Base-by-base conservation (phyloP, 2,888 invertebrate genomes). In the Dioctria linearis region DNA sequence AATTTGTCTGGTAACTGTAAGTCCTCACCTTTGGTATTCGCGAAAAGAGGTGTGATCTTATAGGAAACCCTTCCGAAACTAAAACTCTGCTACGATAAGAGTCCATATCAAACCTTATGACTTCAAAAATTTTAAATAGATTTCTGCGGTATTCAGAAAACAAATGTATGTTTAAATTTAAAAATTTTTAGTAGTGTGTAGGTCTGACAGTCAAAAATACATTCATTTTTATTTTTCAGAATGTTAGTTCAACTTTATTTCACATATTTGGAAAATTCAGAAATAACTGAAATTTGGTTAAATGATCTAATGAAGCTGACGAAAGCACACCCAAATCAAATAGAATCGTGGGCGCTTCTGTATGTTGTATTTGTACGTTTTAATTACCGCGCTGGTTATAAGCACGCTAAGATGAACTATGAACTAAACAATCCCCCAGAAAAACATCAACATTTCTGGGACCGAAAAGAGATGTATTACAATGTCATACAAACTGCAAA, bases 311-410 rank as follows among this genome's bases (percentile, higher is more conserved):
- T n/a, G 2, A 37, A 51, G 5, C 3, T 57, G 5, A 59, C 57
- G 3, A 54, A 54, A 73, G 8, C 8, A 42, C 9, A 42, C 63
- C 80, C 78, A 11, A 63, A 66, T 39, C 46, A 57, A 73, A 69
- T 73, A n/a, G 78, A 80, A 80, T 40, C 49, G n/a, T 82, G 82
- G 82, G 9, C 51, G 5, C 51, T 82, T 2, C 57, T 82, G 3
- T 73, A 80, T 73, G 78, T 54, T 40, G 37, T 82, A 37, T 80
- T 73, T 51, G 63, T 67, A 71, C 63, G 59, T n/a, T 5, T 37
- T 13, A 66, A 80, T 49, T 78, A 82, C 73, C 82, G 82, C 8
- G n/a, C 82, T 40, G 82, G 82, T 39, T 78, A 61, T 61, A 78
- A 59, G 46, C 71, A 82, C 49, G 37, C 71, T 2, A 66, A 78